Conservation (phyloP, 2,113 vertebrate genomes). For the Hucho hucho region DNA sequence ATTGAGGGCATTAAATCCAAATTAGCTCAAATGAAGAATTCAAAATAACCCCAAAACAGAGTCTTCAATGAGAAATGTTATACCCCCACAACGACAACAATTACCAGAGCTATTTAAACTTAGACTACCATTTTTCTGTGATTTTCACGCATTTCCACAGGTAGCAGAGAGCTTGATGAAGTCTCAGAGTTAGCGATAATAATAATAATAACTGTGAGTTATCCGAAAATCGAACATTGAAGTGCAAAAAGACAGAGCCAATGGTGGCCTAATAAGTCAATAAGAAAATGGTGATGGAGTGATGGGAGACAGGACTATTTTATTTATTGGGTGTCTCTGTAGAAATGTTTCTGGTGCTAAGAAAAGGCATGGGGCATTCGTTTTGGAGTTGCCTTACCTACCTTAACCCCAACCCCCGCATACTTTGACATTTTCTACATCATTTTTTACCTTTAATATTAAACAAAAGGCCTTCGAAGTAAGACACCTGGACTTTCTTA, state of each 20-base stretch:
- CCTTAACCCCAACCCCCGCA: no score
- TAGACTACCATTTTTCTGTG: conserved; percentile 71
- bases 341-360: conserved; percentile 28
- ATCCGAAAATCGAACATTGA: conserved; percentile 59
- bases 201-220: conserved; percentile 54
- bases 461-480: no score
- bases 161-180: conserved; percentile 62
- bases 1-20: conserved; percentile 51
- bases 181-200: conserved; percentile 63
- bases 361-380: conserved; percentile 14
- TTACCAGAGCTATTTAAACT: conserved; percentile 78
- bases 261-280: conserved; percentile 57
- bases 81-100: conserved; percentile 67
- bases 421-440: no score
- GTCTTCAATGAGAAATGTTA: conserved; percentile 65
- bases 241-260: conserved; percentile 56
- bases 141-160: conserved; percentile 67
- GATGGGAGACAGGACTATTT: background rate
- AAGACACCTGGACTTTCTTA: no score
- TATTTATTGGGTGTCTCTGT: background rate
- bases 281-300: conserved; percentile 34
- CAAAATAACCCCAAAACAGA: conserved; percentile 54
- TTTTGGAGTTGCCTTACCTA: background rate
- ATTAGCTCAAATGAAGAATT: conserved; percentile 47
- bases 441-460: no score